Percentiles rank a stretch among this genome's conserved stretches.
phyloP scores from a whole-genome alignment of 2,113 vertebrate genomes.

The Oophaga pumilio region DNA sequence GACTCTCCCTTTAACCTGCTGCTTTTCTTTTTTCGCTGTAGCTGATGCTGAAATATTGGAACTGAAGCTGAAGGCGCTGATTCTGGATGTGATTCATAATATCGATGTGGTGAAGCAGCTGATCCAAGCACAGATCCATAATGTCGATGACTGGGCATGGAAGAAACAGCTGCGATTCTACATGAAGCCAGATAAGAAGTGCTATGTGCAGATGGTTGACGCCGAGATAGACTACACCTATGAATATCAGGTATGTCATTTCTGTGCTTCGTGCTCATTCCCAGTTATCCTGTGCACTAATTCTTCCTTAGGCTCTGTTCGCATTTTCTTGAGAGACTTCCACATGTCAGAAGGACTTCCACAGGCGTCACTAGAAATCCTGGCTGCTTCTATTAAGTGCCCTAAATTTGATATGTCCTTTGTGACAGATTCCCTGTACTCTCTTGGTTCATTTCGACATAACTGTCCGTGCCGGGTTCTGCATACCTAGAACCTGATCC shows the following conservation, averaged over 20 bases:
- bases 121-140: conserved; percentile 75
- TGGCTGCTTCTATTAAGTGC: too few relatives aligned
- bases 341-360: too few relatives aligned
- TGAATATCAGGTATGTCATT: conserved; percentile 89
- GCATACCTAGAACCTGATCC: too few relatives aligned
- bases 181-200: conserved; percentile 79
- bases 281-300: too few relatives aligned
- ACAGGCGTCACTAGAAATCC: too few relatives aligned
- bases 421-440: too few relatives aligned
- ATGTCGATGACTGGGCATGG: conserved; percentile 87
- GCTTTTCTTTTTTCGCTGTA: conserved; percentile 35
- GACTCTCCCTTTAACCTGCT: background rate
- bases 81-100: conserved; percentile 95
- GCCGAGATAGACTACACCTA: conserved; percentile 93
- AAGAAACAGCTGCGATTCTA: conserved; percentile 95
- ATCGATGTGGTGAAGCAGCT: conserved; percentile 91
- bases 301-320: background rate
- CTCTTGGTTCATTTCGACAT: too few relatives aligned
- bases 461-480: too few relatives aligned
- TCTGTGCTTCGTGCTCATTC: background rate
- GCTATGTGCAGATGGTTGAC: conserved; percentile 91
- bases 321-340: too few relatives aligned
- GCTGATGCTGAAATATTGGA: conserved; percentile 84
- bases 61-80: conserved; percentile 92
- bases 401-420: too few relatives aligned